A percentile compares a stretch with the other conserved stretches of the same genome.
Evolutionary conservation across 2,888 invertebrate species (phyloP).

Genomic region (Tetranychus truncatus): DNA sequence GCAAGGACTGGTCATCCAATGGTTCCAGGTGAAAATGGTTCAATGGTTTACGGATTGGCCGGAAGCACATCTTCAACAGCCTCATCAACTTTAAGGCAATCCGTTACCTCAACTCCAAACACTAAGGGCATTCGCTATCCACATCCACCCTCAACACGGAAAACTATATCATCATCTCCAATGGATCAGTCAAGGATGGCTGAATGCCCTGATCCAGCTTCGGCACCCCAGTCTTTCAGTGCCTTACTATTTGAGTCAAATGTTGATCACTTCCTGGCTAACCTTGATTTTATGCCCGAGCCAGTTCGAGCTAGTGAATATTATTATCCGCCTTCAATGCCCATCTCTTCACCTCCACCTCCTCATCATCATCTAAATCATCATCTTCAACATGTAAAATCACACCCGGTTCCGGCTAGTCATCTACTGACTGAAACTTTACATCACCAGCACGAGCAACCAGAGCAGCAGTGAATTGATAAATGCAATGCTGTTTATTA

Average conservation of each 20-base stretch:
- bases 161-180: not conserved
- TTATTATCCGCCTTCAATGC: not conserved
- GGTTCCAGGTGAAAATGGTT: not conserved
- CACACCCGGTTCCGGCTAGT: not conserved
- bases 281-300: not conserved
- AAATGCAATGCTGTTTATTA: too few species aligned
- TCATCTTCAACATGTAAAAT: not conserved
- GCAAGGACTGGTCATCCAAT: not conserved
- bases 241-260: slow-evolving; percentile 19
- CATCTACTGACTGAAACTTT: not conserved
- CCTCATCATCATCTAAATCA: not conserved
- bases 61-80: slow-evolving; percentile 4
- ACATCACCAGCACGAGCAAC: not conserved
- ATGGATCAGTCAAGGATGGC: not conserved
- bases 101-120: not conserved
- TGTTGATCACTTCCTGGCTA: slow-evolving; percentile 15
- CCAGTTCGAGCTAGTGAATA: not conserved
- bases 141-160: not conserved
- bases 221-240: slow-evolving; percentile 14
- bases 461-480: not conserved
- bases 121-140: too few species aligned
- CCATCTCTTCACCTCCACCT: not conserved
- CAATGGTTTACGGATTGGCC: not conserved
- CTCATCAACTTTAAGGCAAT: not conserved
- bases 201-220: not conserved